phyloP scores from a whole-genome alignment of 2,888 invertebrate genomes.

The Cephalotes varians region DNA sequence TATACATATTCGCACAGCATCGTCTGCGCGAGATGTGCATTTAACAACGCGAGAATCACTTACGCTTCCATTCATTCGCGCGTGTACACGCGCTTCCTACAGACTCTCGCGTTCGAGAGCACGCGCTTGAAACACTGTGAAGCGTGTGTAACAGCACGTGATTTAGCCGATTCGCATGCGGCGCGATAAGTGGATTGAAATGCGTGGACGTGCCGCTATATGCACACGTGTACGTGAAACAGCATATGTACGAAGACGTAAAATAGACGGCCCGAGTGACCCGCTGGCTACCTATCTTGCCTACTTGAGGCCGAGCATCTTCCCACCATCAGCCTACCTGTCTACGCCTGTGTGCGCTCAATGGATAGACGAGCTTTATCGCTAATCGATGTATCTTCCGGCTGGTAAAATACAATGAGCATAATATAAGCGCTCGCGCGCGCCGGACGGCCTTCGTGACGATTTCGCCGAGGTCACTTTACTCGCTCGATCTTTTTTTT shows the following conservation, averaged over 20 bases:
- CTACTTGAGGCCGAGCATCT: constrained; percentile 72
- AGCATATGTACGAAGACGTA: constrained; percentile 48
- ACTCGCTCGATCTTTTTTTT: constrained; percentile 59
- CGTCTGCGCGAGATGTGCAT: not conserved
- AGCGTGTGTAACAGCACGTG: constrained; percentile 32
- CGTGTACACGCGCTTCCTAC: constrained; percentile 25
- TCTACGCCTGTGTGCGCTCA: constrained; percentile 66
- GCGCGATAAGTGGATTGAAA: constrained; percentile 36
- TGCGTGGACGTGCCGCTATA: constrained; percentile 22
- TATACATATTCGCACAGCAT: not conserved
- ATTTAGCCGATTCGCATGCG: constrained; percentile 12
- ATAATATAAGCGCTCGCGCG: constrained; percentile 62
- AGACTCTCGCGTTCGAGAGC: constrained; percentile 7
- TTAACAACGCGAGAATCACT: constrained; percentile 9
- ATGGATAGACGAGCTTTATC: constrained; percentile 70
- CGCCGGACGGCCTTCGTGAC: constrained; percentile 79
- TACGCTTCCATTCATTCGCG: constrained; percentile 29
- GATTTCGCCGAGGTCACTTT: constrained; percentile 80
- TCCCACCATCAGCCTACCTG: constrained; percentile 74
- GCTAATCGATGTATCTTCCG: constrained; percentile 75
- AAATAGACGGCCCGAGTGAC: constrained; percentile 61
- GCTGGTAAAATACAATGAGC: constrained; percentile 62
- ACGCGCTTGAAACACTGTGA: constrained; percentile 26
- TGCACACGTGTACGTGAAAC: constrained; percentile 1
- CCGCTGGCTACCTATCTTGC: constrained; percentile 64